phyloP scores from a whole-genome alignment of 2,888 invertebrate species.

The Andrena bicolor region DNA sequence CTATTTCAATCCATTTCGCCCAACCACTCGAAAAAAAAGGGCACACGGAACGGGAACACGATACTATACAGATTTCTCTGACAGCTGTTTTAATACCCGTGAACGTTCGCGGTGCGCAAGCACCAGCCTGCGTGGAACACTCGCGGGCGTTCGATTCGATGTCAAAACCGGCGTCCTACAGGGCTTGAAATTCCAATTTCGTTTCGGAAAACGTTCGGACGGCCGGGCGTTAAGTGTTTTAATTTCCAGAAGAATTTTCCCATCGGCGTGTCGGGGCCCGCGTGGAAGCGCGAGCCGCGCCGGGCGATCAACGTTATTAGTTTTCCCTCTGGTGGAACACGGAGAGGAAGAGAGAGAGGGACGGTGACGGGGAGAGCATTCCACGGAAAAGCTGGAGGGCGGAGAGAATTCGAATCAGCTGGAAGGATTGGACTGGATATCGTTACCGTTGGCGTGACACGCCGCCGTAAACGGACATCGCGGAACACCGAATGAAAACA shows the following conservation, averaged over 20 bases:
- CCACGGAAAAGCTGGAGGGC: background rate
- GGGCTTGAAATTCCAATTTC: constrained; percentile 42
- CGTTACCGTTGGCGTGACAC: constrained; percentile 15
- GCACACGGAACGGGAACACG: no score
- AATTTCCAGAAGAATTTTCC: constrained; percentile 49
- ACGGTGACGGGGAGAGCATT: background rate
- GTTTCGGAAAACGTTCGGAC: constrained; percentile 28
- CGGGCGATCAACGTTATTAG: constrained; percentile 30
- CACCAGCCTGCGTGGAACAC: background rate
- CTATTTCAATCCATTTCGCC: constrained; percentile 24
- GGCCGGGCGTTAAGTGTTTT: constrained; percentile 47
- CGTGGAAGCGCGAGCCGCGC: background rate
- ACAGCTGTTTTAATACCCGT: background rate
- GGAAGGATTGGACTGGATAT: constrained; percentile 36
- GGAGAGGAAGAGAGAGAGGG: background rate
- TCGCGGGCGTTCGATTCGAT: background rate
- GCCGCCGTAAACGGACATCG: background rate
- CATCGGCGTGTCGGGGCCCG: background rate
- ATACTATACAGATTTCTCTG: no score
- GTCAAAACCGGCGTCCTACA: background rate
- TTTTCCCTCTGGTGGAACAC: background rate
- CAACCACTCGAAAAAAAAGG: no score
- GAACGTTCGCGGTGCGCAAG: background rate
- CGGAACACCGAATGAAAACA: constrained; percentile 10
- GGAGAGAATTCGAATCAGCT: constrained; percentile 5